These are phyloP conservation scores for Chelonoidis abingdonii DNA, from an alignment of 2,113 vertebrate genomes.

Conservation along the genomic window DNA sequence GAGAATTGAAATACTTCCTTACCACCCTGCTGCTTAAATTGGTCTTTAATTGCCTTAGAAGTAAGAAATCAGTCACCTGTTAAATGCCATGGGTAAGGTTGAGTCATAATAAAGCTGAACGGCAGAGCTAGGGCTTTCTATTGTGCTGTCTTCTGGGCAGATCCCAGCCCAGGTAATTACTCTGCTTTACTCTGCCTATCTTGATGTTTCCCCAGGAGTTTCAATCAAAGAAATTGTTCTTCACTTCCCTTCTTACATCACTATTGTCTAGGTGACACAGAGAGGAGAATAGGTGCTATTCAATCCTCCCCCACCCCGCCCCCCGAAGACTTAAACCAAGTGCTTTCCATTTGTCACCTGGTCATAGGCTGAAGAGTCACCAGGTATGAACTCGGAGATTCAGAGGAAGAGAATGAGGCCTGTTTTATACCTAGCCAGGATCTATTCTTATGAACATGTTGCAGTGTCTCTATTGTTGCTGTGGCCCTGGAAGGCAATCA, in stretches of 20 bases:
- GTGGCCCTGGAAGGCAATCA: background rate
- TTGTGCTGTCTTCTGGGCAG: rapidly evolving
- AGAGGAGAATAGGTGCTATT: background rate
- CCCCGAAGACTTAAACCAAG: background rate
- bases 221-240: background rate
- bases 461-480: background rate
- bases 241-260: background rate
- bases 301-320: background rate
- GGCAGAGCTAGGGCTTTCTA: background rate
- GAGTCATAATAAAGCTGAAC: background rate
- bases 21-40: rapidly evolving
- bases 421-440: background rate
- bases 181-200: rapidly evolving
- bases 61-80: background rate
- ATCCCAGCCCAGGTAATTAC: rapidly evolving
- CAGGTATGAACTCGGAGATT: background rate
- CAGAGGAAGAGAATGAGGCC: background rate
- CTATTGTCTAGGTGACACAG: rapidly evolving
- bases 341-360: background rate
- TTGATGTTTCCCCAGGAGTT: background rate
- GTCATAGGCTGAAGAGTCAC: background rate
- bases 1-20: background rate
- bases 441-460: background rate
- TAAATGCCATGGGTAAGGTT: background rate
- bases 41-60: background rate